Base-by-base conservation (phyloP, 2,113 vertebrate genomes). In the Zosterops hypoxanthus region DNA sequence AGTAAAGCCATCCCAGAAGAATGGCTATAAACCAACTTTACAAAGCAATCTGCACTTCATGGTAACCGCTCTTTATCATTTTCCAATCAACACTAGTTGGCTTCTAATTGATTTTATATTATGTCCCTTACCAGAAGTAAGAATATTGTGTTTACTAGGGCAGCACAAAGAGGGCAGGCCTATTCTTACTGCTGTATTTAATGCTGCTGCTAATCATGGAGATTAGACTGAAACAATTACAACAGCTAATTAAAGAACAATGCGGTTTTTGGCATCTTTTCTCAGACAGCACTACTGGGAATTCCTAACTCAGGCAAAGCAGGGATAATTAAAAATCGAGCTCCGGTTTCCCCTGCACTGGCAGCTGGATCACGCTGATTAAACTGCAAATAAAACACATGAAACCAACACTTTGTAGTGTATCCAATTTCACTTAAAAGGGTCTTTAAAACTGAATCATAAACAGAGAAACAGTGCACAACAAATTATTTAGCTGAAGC, bases 191-290 rank as follows among this genome's bases (percentile, higher is more conserved):
- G 97, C 98, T 98, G 97, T 98, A 98, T 98, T 98, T 98, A 98
- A 98, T 97, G 97, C 94, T 97, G 97, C 97, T 97, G 98, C 98
- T 98, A 98, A 98, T 98, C 98, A 98, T 25, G 84, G 97, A 98
- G 98, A 98, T 98, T 98, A 98, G 97, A 97, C 97, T 97, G 97
- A 98, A 98, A 98, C 98, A 98, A 98, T 98, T 98, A 98, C 98
- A 98, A 97, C 96, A 96, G 98, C 98, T 98, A 98, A 98, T 98
- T 98, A 98, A 98, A 98, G 98, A 98, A 98, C 98, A 98, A 98
- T 98, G 97, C 75, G 86, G 95, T 95, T 98, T 98, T 97, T 98
- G 98, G 98, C 98, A 98, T 98, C 96, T 98, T 97, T 94, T 90
- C 41, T 56, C 97, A 97, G 97, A 97, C 88, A 80, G 97, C 94